Percentiles rank a stretch among this genome's conserved stretches.
phyloP scores from a whole-genome alignment of 2,113 vertebrate species.

The Passerina amoena region DNA sequence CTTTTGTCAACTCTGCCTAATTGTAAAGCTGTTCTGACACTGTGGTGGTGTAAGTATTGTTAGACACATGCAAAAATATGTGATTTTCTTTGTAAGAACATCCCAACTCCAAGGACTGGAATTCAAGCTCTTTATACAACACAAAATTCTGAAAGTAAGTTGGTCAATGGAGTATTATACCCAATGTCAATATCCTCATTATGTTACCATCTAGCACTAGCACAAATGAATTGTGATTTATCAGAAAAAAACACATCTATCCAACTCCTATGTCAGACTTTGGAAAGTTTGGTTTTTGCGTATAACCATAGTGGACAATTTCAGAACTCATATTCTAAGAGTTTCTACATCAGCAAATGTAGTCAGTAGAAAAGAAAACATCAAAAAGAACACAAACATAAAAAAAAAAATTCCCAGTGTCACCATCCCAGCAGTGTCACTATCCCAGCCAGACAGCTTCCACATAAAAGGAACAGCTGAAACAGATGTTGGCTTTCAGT shows the following conservation, averaged over 20 bases:
- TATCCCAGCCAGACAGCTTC: background rate
- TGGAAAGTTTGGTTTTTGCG: background rate
- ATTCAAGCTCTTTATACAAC: background rate
- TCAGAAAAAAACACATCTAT: background rate
- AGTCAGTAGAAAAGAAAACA: background rate
- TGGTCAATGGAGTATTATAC: background rate
- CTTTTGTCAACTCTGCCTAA: background rate
- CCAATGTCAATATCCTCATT: background rate
- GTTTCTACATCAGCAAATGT: background rate
- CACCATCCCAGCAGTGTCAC: background rate
- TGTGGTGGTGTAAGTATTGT: background rate
- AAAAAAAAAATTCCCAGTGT: background rate
- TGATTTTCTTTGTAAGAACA: background rate
- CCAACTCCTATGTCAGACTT: background rate
- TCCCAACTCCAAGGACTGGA: background rate
- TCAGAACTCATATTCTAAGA: background rate
- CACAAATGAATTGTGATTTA: background rate
- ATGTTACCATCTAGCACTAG: background rate
- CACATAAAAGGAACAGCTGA: background rate
- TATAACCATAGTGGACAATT: background rate
- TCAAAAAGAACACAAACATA: background rate
- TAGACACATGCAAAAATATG: background rate
- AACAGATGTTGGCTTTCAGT: background rate
- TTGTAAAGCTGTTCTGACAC: background rate
- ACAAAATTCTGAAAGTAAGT: background rate